These are phyloP conservation scores for Syrmaticus mikado DNA, from an alignment of 2,113 vertebrate genomes.

Conservation along the genomic window DNA sequence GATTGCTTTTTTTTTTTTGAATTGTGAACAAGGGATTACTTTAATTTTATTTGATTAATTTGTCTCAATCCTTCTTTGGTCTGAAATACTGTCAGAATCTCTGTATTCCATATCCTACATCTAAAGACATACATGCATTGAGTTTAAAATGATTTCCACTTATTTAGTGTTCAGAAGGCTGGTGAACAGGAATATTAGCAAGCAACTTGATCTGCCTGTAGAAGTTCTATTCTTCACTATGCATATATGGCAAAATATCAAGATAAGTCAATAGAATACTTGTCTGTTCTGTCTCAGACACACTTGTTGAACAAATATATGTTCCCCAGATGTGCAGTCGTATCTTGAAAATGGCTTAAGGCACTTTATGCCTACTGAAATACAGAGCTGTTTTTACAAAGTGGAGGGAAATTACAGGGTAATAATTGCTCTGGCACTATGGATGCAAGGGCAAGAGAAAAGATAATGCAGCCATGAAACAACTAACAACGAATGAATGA, in stretches of 20 bases:
- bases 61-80: not conserved
- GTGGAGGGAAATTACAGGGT: not conserved
- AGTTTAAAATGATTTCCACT: conserved; percentile 13
- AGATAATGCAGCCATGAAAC: not conserved
- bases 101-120: not conserved
- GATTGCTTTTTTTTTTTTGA: not conserved
- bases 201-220: not conserved
- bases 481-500: not conserved
- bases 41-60: not conserved
- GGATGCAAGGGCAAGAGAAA: not conserved
- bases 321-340: not conserved
- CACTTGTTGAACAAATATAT: not conserved
- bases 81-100: not conserved
- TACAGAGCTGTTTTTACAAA: not conserved
- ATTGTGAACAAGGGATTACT: not conserved
- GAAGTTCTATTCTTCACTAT: not conserved
- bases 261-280: not conserved
- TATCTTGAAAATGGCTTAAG: not conserved
- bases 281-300: not conserved
- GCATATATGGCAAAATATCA: not conserved
- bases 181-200: not conserved
- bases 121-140: not conserved
- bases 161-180: not conserved
- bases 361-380: not conserved
- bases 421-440: not conserved